Evolutionary conservation across 2,113 vertebrate species (phyloP), one percentile per base, ranked within the genome.

Genomic region (Rynchops niger): DNA sequence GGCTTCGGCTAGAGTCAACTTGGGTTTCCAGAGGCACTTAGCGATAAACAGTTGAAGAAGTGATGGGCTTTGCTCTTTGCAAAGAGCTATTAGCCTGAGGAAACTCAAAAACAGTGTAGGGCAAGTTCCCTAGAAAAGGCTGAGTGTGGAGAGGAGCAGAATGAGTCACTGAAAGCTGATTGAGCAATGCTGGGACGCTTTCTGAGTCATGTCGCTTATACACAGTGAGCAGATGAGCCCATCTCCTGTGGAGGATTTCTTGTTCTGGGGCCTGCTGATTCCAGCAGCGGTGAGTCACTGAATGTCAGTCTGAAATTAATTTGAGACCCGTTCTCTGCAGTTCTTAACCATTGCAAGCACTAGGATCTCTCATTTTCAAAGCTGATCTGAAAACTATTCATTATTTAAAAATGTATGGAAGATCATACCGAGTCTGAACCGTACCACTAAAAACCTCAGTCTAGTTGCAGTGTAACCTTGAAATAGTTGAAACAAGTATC

Each of bases 81-180:
- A 87, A 11, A 72, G 59, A 86, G 86, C 20, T 87, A 6, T 36
- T 82, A 70, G 71, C 76, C 77, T 34, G 12, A 86, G 67, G 63
- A 66, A 67, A 23, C 78, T 91, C 36, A 58, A 79, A 50, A 81
- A 5, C 43, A 19, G 80, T 6, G 17, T 13, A 67, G 81, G 61
- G 40, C 53, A 42, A 53, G 58, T 63, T 96, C 74, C 40, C 23
- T 70, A 91, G 84, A 70, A 91, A 80, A 90, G 93, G 70, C 91
- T 91, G 74, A 14, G 40, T 74, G 53, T 71, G 81, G 77, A 95
- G 80, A 69, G 53, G 66, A 90, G 59, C 71, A 36, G 94, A 91
- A 29, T 97, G 93, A 97, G 82, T 97, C 94, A 96, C 1, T 91
- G 87, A 27, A 56, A 70, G 79, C 94, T 70, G 93, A 65, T 94